Evolutionary conservation across 2,113 vertebrate genomes (phyloP).

Genomic region (Brachirus orientalis): DNA sequence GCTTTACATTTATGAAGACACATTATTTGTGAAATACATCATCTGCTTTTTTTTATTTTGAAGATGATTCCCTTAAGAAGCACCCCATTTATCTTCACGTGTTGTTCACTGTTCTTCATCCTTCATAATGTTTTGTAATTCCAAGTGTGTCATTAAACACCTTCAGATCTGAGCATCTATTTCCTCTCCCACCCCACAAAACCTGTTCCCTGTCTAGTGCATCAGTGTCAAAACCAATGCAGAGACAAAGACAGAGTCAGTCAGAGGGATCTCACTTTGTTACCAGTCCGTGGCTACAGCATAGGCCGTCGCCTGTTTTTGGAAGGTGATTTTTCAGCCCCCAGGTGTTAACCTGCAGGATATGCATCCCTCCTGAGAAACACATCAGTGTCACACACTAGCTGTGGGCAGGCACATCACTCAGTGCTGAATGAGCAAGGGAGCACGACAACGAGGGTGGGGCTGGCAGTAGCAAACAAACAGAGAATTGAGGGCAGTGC

Average conservation of each 20-base stretch:
- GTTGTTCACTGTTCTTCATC: neutral
- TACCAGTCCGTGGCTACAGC: conserved; percentile 72
- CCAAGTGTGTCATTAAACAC: neutral
- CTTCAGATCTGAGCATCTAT: conserved; percentile 15
- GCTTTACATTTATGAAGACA: neutral
- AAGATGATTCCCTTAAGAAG: neutral
- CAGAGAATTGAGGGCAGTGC: conserved; percentile 73
- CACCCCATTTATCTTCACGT: neutral
- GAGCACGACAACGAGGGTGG: conserved; percentile 63
- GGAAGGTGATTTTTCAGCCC: conserved; percentile 80
- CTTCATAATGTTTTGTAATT: neutral
- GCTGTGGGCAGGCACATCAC: conserved; percentile 76
- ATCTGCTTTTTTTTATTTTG: neutral
- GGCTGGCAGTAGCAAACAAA: conserved; percentile 74
- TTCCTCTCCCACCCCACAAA: conserved; percentile 13
- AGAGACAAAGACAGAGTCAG: conserved; percentile 55
- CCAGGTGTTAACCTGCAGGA: conserved; percentile 83
- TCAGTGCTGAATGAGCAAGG: conserved; percentile 71
- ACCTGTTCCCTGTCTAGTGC: conserved; percentile 30
- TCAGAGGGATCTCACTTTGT: conserved; percentile 72
- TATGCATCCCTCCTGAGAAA: conserved; percentile 80
- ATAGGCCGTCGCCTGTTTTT: conserved; percentile 58
- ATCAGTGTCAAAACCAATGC: conserved; percentile 25
- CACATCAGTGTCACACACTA: conserved; percentile 79
- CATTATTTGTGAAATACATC: neutral